Conservation (phyloP, 1,140 invertebrate species). For the Protaetia brevitarsis region DNA sequence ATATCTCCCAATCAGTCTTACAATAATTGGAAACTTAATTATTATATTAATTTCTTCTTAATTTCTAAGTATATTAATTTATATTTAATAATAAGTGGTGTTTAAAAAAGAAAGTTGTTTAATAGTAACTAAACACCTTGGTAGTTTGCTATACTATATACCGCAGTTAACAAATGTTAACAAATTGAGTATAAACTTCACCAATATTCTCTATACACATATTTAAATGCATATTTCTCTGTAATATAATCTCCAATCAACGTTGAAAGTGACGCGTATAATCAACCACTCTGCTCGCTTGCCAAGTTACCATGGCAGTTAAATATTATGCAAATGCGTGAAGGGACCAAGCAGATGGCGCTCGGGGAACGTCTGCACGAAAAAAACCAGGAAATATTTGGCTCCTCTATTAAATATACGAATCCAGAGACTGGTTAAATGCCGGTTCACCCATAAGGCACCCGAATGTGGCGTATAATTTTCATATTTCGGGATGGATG, state of each 20-base stretch:
- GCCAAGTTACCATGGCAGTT: constrained; percentile 39
- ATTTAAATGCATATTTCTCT: constrained; percentile 29
- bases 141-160: not conserved
- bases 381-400: constrained; percentile 2
- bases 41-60: too few relatives aligned
- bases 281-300: constrained; percentile 26
- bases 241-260: constrained; percentile 40
- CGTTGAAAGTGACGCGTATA: constrained; percentile 38
- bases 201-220: constrained; percentile 23
- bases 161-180: not conserved
- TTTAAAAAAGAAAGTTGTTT: not conserved
- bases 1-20: too few relatives aligned
- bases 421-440: not conserved
- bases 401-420: not conserved
- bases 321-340: constrained; percentile 39
- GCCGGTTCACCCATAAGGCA: not conserved
- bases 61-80: too few relatives aligned
- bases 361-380: constrained; percentile 28
- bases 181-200: too few relatives aligned
- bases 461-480: constrained; percentile 10
- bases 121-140: not conserved
- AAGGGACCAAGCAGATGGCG: constrained; percentile 35
- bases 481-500: not conserved
- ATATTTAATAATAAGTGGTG: too few relatives aligned
- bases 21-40: too few relatives aligned